Percentiles rank a stretch among this genome's conserved stretches.
phyloP scores from a whole-genome alignment of 2,888 invertebrate species.

The Lasioglossum oenotherae region DNA sequence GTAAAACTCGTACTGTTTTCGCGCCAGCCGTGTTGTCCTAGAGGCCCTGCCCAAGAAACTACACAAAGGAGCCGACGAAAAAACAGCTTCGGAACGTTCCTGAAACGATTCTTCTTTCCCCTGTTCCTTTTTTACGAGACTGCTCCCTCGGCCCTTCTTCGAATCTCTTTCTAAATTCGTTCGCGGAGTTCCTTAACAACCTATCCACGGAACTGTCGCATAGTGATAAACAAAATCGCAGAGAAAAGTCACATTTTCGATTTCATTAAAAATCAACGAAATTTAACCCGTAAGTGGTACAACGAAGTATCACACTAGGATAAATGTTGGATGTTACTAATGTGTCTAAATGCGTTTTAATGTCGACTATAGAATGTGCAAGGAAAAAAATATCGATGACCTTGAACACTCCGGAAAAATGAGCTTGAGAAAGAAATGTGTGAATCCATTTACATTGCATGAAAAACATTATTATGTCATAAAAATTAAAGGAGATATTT shows the following conservation, averaged over 20 bases:
- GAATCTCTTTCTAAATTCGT: background rate
- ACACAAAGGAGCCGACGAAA: background rate
- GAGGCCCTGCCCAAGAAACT: background rate
- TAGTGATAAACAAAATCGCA: background rate
- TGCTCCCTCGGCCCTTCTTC: background rate
- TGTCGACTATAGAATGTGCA: too few species aligned
- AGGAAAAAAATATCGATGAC: too few species aligned
- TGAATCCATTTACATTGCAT: too few species aligned
- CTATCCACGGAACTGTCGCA: background rate
- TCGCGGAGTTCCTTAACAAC: background rate
- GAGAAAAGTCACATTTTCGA: background rate
- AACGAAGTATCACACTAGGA: too few species aligned
- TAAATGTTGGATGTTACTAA: too few species aligned
- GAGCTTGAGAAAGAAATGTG: too few species aligned
- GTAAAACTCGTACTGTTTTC: slow-evolving; percentile 34
- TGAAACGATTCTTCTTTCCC: slow-evolving; percentile 4
- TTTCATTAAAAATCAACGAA: background rate
- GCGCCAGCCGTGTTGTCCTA: slow-evolving; percentile 18
- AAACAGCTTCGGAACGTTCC: background rate
- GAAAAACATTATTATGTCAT: too few species aligned
- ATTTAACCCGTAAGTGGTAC: too few species aligned
- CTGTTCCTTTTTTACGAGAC: background rate
- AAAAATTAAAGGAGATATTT: too few species aligned
- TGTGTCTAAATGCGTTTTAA: too few species aligned
- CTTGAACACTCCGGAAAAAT: too few species aligned